phyloP scores from a whole-genome alignment of 92 coral and sea anemone genomes.

The Anthopleura xanthogrammica region DNA sequence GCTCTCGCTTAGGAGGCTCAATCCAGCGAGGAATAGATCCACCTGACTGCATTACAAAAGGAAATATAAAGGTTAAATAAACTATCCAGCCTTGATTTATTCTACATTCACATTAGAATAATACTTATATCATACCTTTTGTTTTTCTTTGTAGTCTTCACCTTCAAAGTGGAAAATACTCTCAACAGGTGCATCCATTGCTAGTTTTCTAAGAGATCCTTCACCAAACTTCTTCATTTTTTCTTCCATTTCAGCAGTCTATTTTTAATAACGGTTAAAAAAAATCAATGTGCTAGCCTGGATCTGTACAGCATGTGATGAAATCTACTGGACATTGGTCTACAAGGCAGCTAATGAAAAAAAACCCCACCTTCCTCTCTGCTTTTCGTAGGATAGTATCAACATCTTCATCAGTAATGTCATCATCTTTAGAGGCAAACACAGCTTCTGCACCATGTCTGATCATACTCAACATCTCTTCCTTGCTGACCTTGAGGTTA shows the following conservation, averaged over 20 bases:
- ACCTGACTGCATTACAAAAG: constrained; percentile 53
- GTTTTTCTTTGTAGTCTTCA: constrained; percentile 97
- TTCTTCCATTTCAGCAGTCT: constrained; percentile 95
- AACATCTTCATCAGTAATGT: constrained; percentile 93
- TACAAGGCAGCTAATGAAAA: background rate
- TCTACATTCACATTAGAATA: background rate
- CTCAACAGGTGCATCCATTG: constrained; percentile 93
- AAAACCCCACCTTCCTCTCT: constrained; percentile 70
- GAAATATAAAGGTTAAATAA: background rate
- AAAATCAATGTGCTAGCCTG: background rate
- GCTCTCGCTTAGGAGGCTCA: constrained; percentile 98
- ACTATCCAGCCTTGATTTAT: background rate
- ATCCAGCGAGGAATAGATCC: constrained; percentile 88
- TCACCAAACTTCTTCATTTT: constrained; percentile 99
- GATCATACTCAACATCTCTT: constrained; percentile 97
- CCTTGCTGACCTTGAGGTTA: constrained; percentile 91
- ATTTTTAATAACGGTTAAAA: constrained; percentile 4
- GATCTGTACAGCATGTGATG: no score
- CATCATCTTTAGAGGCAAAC: constrained; percentile 95
- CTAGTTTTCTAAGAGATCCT: constrained; percentile 83
- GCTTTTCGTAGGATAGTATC: constrained; percentile 88
- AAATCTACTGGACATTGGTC: background rate
- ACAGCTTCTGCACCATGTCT: constrained; percentile 99
- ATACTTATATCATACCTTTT: constrained; percentile 61
- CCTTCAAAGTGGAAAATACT: constrained; percentile 99